Percentiles rank a stretch among this genome's conserved stretches.
Evolutionary conservation across 2,797 vertebrate species (phyloP).

Genomic region (Triplophysa bombifrons): DNA sequence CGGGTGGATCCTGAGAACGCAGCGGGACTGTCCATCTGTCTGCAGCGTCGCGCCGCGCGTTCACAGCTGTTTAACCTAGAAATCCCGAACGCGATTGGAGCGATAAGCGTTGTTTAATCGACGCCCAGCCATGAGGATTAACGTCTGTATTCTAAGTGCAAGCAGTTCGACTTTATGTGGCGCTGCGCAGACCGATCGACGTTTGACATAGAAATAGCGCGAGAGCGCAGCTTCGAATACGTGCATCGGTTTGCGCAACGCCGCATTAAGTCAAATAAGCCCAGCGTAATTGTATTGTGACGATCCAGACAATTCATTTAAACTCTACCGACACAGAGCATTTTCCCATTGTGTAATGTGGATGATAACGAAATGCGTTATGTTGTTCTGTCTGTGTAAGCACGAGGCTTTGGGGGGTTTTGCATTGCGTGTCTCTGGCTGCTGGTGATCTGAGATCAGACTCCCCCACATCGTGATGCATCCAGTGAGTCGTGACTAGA

Average conservation of each 20-base stretch:
- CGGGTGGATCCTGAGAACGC: conserved; percentile 19
- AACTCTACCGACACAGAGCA: neutral
- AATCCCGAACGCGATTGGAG: neutral
- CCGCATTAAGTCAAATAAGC: neutral
- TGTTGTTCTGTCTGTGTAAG: neutral
- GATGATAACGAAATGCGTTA: neutral
- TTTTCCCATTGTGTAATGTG: neutral
- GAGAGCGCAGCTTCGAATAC: neutral
- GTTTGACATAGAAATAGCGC: no score
- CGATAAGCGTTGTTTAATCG: neutral
- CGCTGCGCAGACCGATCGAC: no score
- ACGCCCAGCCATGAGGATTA: neutral
- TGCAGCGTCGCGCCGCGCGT: conserved; percentile 24
- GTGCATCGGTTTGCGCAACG: neutral
- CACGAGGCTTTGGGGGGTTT: neutral
- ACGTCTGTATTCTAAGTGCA: neutral
- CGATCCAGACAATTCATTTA: neutral
- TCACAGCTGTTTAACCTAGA: conserved; percentile 10
- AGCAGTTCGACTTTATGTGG: no score
- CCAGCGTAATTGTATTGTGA: neutral
- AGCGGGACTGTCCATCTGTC: conserved; percentile 33
- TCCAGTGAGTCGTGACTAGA: conserved; percentile 20
- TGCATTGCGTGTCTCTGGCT: neutral
- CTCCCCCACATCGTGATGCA: conserved; percentile 25
- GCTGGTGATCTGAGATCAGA: conserved; percentile 8